phyloP scores from a whole-genome alignment of 2,888 invertebrate species.

The Boloria selene region DNA sequence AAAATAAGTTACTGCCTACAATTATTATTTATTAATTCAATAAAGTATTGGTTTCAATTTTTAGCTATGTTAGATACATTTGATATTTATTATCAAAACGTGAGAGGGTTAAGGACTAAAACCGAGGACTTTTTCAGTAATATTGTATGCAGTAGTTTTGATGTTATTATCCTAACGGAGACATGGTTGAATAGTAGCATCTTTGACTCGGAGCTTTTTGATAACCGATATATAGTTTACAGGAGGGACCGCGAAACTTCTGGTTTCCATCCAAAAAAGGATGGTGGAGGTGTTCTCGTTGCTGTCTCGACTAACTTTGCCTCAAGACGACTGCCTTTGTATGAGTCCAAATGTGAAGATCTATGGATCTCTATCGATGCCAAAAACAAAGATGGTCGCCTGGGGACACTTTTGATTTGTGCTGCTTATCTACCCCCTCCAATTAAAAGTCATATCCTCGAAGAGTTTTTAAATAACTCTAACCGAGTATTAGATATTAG shows the following conservation, averaged over 20 bases:
- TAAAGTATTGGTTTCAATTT: too few species aligned
- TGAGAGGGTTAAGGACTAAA: slow-evolving; percentile 39
- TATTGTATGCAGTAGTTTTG: slow-evolving; percentile 30
- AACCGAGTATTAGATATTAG: slow-evolving; percentile 12
- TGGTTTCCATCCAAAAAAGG: slow-evolving; percentile 25
- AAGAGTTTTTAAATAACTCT: slow-evolving; percentile 15
- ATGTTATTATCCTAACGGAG: slow-evolving; percentile 32
- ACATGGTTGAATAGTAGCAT: slow-evolving; percentile 23
- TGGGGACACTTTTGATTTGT: too few species aligned
- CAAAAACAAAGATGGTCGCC: too few species aligned
- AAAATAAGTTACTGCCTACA: too few species aligned
- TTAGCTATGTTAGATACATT: slow-evolving; percentile 3
- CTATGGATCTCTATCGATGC: too few species aligned
- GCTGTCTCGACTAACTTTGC: slow-evolving; percentile 26
- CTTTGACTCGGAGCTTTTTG: slow-evolving; percentile 36
- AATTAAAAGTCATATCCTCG: background rate
- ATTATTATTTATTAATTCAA: too few species aligned
- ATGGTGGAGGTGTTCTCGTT: slow-evolving; percentile 40
- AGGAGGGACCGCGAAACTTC: slow-evolving; percentile 36
- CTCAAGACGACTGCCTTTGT: too few species aligned
- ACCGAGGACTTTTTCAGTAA: slow-evolving; percentile 34
- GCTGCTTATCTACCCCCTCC: too few species aligned
- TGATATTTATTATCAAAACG: slow-evolving; percentile 38
- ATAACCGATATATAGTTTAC: slow-evolving; percentile 37
- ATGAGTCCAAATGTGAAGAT: too few species aligned